Percentiles rank a stretch among this genome's conserved stretches.
Conservation (phyloP, 2,113 vertebrate species). For the Centrocercus urophasianus region DNA sequence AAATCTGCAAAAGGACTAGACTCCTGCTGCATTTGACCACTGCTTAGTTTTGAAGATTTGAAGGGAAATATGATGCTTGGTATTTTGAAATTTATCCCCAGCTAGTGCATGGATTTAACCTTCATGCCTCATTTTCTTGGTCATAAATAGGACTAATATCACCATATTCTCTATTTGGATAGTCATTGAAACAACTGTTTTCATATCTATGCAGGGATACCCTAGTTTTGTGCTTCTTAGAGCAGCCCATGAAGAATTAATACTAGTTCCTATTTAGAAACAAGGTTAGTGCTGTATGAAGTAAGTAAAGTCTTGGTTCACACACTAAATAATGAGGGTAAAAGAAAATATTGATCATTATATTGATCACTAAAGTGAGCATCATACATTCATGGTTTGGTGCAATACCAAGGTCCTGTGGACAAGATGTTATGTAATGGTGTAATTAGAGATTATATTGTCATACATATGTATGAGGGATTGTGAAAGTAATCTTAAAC, state of each 20-base stretch:
- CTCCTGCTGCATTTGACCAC: accelerated
- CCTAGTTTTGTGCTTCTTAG: not conserved
- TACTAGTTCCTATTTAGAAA: not conserved
- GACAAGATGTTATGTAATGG: not conserved
- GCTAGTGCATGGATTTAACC: not conserved
- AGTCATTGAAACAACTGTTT: not conserved
- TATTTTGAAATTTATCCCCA: not conserved
- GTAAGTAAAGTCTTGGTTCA: conserved; percentile 2
- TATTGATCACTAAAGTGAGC: conserved; percentile 42
- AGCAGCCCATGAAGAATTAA: not conserved
- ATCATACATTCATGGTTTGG: not conserved
- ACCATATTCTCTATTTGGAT: not conserved
- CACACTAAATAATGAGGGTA: conserved; percentile 20
- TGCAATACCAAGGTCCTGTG: not conserved
- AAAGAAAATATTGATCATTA: conserved; percentile 50
- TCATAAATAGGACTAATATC: not conserved
- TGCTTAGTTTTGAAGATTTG: not conserved
- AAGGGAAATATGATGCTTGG: not conserved
- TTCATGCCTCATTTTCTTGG: not conserved
- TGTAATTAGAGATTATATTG: conserved; percentile 36
- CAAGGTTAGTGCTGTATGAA: not conserved
- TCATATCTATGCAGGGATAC: not conserved
- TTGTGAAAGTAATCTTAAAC: not conserved
- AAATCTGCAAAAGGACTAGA: not conserved
- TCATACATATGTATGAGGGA: not conserved